These are phyloP conservation scores for Crocallis elinguaria DNA, from an alignment of 2,888 invertebrate species.

Conservation along the genomic window DNA sequence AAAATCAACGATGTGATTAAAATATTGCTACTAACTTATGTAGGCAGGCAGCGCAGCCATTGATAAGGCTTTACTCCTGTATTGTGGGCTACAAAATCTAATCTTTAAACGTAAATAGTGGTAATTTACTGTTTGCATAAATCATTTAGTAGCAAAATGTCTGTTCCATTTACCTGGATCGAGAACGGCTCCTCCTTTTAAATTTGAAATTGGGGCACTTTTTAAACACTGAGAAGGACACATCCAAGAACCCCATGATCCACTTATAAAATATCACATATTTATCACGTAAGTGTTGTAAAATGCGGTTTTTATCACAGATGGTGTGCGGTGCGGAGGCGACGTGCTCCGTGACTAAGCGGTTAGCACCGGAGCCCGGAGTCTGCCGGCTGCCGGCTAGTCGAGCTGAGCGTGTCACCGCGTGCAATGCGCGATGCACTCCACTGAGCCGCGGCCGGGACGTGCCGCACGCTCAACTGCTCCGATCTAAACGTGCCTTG, in stretches of 20 bases:
- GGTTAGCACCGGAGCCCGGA: conserved; percentile 50
- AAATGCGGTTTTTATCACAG: conserved; percentile 54
- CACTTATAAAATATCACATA: conserved; percentile 54
- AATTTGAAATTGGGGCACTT: conserved; percentile 72
- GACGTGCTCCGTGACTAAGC: conserved; percentile 67
- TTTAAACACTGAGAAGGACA: conserved; percentile 75
- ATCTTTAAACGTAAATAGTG: too few relatives aligned
- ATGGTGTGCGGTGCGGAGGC: conserved; percentile 57
- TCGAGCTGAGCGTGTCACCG: conserved; percentile 43
- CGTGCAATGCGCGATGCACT: conserved; percentile 45
- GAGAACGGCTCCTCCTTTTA: conserved; percentile 53
- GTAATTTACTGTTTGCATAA: background rate
- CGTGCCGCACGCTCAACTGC: conserved; percentile 40
- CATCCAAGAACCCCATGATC: conserved; percentile 67
- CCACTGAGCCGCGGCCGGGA: conserved; percentile 46
- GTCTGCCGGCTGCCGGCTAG: conserved; percentile 32
- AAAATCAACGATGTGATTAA: background rate
- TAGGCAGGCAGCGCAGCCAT: too few relatives aligned
- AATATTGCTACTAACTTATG: too few relatives aligned
- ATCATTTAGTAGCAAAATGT: background rate
- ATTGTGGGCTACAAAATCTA: background rate
- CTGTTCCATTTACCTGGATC: conserved; percentile 56
- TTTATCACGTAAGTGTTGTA: conserved; percentile 52
- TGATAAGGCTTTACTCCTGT: background rate
- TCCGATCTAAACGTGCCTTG: conserved; percentile 17